Conservation (phyloP, 1,140 invertebrate genomes). For the Cyclina sinensis region DNA sequence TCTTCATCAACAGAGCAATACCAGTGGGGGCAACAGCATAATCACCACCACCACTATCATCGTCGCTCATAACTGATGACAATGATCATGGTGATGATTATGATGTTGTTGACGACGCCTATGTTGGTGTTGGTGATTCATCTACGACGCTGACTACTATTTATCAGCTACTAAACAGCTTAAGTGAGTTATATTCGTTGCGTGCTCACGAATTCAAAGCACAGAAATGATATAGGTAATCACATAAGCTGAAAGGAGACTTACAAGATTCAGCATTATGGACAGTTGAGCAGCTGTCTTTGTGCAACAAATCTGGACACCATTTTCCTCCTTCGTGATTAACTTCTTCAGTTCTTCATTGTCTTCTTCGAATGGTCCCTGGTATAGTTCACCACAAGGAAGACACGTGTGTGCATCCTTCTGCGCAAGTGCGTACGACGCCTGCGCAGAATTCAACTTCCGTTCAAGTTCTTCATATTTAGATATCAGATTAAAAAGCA, state of each 20-base stretch:
- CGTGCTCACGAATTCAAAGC: too few species aligned
- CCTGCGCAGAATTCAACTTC: neutral
- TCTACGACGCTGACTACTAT: too few species aligned
- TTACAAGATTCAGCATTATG: conserved; percentile 37
- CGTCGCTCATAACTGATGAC: too few species aligned
- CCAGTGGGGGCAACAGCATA: too few species aligned
- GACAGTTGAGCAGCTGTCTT: conserved; percentile 30
- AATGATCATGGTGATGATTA: too few species aligned
- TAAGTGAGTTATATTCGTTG: too few species aligned
- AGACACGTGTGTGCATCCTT: conserved; percentile 9
- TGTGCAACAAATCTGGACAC: conserved; percentile 2
- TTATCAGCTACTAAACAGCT: too few species aligned
- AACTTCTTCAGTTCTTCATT: neutral
- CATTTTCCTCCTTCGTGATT: conserved; percentile 27
- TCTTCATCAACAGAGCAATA: too few species aligned
- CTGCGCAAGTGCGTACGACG: neutral
- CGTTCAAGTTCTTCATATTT: conserved; percentile 9
- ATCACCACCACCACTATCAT: too few species aligned
- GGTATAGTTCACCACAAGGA: neutral
- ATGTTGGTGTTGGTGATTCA: too few species aligned
- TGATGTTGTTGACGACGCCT: neutral
- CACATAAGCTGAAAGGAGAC: neutral
- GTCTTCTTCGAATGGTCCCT: conserved; percentile 21
- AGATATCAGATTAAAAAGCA: neutral
- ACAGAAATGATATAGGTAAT: too few species aligned